Base-by-base conservation (phyloP, 2,888 invertebrate species). In the Oxyteleia sp. region DNA sequence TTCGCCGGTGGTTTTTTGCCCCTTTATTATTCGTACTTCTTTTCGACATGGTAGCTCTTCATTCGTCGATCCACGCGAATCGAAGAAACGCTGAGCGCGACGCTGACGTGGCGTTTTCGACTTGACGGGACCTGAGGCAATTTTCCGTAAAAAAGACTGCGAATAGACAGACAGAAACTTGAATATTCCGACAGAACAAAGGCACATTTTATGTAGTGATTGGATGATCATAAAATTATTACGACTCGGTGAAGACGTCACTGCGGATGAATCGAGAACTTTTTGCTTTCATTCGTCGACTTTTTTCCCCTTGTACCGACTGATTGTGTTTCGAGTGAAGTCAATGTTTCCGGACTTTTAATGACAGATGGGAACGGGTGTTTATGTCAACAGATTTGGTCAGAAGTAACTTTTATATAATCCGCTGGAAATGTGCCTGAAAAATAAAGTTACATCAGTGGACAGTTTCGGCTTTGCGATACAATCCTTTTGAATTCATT, bases 121-220 rank as follows among this genome's bases (percentile, higher is more conserved):
- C 55, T 66, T 74, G 80, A 81, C 81, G 51, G 43, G 55, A 69
- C 75, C 43, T 16, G 20, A 69, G 69, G 75, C 81, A 81, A 75
- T 81, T 81, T 81, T 61, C 68, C 75, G 63, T 81, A 47, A 69
- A 81, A 81, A 75, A 53, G 63, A 64, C 69, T 68, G 57, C 43
- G 55, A 47, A 75, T 68, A 74, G 72, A 61, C 72, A 74, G 72
- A 61, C 59, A 23, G 16, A 55, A 45, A 20, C 38, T 45, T 43
- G 74, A 66, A 74, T 74, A 80, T 72, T 69, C 35, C 16, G 16
- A 10, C 43, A n/a, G 63, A 69, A 63, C 69, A 69, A 55, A 43
- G 81, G 57, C 66, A 15, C 35, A 29, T 55, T 61, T 68, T 43
- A 68, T 13, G 13, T 45, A 23, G 57, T 49, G 74, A 68, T 81